Percentiles rank a stretch among this genome's conserved stretches.
phyloP scores from a whole-genome alignment of 2,888 invertebrate species.

The Drosophila tripunctata region DNA sequence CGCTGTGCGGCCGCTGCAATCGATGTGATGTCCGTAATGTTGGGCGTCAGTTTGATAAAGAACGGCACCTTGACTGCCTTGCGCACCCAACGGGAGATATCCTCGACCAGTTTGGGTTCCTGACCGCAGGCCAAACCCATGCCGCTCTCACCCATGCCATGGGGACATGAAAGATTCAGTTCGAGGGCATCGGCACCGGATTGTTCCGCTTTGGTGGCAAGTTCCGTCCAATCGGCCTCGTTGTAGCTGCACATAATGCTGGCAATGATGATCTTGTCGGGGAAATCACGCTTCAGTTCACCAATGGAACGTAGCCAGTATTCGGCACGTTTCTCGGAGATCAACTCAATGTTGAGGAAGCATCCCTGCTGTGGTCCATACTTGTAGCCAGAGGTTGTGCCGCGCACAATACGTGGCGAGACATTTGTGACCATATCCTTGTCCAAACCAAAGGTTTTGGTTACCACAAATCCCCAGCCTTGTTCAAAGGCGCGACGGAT shows the following conservation, averaged over 20 bases:
- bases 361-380: conserved; percentile 98
- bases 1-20: conserved; percentile 96
- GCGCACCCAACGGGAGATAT: conserved; percentile 96
- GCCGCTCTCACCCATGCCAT: conserved; percentile 99
- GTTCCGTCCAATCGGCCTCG: conserved; percentile 93
- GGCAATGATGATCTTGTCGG: conserved; percentile 95
- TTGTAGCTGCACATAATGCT: conserved; percentile 97
- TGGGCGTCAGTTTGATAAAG: conserved; percentile 98
- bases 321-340: conserved; percentile 96
- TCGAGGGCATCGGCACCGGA: conserved; percentile 98
- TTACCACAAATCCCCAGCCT: conserved; percentile 99
- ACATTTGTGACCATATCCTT: conserved; percentile 99
- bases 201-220: conserved; percentile 90
- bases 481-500: conserved; percentile 96
- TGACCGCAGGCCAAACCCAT: conserved; percentile 99
- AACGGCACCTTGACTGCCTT: conserved; percentile 95
- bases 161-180: conserved; percentile 98
- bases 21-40: conserved; percentile 95
- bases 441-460: conserved; percentile 97
- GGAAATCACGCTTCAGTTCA: conserved; percentile 96
- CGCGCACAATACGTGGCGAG: conserved; percentile 97
- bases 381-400: conserved; percentile 94
- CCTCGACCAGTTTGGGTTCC: conserved; percentile 93
- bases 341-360: conserved; percentile 98
- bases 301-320: conserved; percentile 96